Conservation (phyloP, 2,113 vertebrate species). For the Fulica atra region DNA sequence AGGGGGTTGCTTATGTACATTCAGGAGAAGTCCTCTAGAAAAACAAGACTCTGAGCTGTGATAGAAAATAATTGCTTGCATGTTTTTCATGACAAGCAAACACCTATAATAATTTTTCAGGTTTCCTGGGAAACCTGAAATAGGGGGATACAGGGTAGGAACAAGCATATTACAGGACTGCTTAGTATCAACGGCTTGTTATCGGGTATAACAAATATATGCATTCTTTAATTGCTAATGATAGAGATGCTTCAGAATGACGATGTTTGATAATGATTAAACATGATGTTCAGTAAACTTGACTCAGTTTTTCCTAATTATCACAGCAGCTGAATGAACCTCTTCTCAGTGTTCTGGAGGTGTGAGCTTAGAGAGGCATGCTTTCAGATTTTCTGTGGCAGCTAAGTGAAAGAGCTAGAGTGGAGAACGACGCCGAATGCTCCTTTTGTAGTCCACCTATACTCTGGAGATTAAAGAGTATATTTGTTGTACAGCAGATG, state of each 20-base stretch:
- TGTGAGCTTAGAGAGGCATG: background rate
- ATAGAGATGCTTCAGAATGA: background rate
- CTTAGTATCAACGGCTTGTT: background rate
- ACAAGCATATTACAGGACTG: background rate
- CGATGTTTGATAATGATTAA: background rate
- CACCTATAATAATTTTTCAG: background rate
- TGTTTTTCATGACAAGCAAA: background rate
- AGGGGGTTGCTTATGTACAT: background rate
- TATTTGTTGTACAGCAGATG: constrained; percentile 53
- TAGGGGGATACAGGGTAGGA: background rate
- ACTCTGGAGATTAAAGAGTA: background rate
- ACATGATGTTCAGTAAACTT: background rate
- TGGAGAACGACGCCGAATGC: background rate
- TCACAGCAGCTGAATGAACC: background rate
- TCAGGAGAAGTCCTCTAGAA: background rate
- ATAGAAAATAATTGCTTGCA: background rate
- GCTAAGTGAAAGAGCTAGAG: background rate
- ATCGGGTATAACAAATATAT: background rate
- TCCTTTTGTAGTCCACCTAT: background rate
- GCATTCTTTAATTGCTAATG: background rate
- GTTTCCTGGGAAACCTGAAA: background rate
- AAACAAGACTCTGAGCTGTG: background rate
- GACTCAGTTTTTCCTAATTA: background rate
- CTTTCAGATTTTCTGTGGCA: background rate
- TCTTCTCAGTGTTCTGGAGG: background rate